Base-by-base conservation (phyloP, 2,888 invertebrate genomes). In the Drosophila borealis region DNA sequence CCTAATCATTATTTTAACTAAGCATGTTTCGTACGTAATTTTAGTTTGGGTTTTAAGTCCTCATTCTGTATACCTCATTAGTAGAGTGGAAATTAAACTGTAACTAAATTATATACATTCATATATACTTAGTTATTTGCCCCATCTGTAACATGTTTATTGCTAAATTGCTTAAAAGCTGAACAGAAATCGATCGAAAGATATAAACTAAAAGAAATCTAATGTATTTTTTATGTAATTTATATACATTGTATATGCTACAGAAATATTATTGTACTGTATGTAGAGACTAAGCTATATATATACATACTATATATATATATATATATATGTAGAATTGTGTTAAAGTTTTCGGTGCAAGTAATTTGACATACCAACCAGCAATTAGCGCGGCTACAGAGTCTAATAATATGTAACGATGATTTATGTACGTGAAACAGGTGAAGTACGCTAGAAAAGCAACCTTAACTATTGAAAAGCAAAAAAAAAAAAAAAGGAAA, bases 211-310 rank as follows among this genome's bases (percentile, higher is more conserved):
- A 44, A 56, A 54, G 61, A 56, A 49, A 61, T 57, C 75, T 51
- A 88, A 80, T 88, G 82, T 88, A 83, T 83, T 83, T 88, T 83
- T 85, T 88, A 83, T 88, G 88, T 78, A 85, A 85, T 80, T 88
- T 80, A 78, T 80, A 74, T 74, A 81, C 66, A 56, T 46, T 34
- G 56, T 77, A 66, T 67, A 49, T 69, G 73, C 79, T 50, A 49
- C 44, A 41, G 29, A 63, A 51, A 64, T 70, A 61, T 69, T 69
- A 69, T 68, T 59, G 69, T 69, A 77, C 53, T 77, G 59, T 72
- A 74, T 67, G 72, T 81, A 64, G 81, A 48, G 66, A 74, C 45
- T 65, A 59, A 67, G 63, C 63, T 78, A 59, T 49, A 57, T 53
- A 68, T 36, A 63, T 46, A 62, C 17, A 61, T 19, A 17, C 17